Base-by-base conservation (phyloP, 2,113 vertebrate species). In the Entosphenus tridentatus region DNA sequence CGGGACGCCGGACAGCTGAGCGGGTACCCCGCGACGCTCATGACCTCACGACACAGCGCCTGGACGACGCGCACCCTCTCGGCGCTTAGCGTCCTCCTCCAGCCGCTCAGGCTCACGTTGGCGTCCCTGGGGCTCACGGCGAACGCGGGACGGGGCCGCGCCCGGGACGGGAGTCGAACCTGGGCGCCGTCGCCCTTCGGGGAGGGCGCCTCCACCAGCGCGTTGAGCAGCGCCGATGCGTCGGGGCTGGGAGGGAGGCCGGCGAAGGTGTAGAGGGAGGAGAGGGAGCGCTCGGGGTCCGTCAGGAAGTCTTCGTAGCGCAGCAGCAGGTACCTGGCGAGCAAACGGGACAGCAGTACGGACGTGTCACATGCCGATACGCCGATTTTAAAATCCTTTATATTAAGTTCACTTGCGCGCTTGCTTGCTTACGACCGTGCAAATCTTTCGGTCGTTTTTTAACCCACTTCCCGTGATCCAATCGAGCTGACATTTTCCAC, bases 291-390 rank as follows among this genome's bases (percentile, higher is more conserved):
- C 62, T 65, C 62, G 8, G 62, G 62, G n/a, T 65, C 10, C 11
- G 21, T 16, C 62, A 65, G 62, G 62, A 65, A 21, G 62, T 65
- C 62, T 65, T 65, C 62, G 21, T 65, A 65, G 21, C 62, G 62
- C n/a, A 65, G 62, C n/a, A 65, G 62, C 62, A 65, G n/a, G 62
- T 65, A 65, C 62, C 62, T 65, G 62, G n/a, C 21, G 62, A 8
- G 62, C n/a, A 65, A 39, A 39, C 39, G 39, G 39, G 39, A 7
- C 39, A 39, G 39, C 39, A 39, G 39, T 39, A 39, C 39, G 39
- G 39, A 39, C 39, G 5, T 5, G 39, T 39, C 21, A 39, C 21
- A 39, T 39, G 21, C 3, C 21, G 21, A 39, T 39, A 39, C 21
- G 21, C 21, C 21, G 21, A 39, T 39, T 39, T 18, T n/a, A n/a